A percentile compares a stretch with the other conserved stretches of the same genome.
Conservation (phyloP, 2,888 invertebrate species). For the Patella depressa region DNA sequence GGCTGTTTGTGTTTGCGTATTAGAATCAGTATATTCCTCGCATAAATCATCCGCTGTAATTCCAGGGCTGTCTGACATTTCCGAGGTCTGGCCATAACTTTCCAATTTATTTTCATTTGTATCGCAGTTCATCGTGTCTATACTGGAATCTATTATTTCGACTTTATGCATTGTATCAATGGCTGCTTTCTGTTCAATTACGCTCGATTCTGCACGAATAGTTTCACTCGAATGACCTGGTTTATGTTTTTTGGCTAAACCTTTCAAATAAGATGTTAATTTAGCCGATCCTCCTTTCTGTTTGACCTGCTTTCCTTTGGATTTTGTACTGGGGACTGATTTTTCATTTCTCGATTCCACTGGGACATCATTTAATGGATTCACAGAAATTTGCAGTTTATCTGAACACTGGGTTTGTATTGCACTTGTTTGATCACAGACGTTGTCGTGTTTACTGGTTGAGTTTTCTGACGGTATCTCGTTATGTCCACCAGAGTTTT, state of each 20-base stretch:
- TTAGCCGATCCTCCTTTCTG: not conserved
- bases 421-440: too few species aligned
- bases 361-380: too few species aligned
- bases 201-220: too few species aligned
- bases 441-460: too few species aligned
- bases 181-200: too few species aligned
- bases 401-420: too few species aligned
- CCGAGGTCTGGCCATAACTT: not conserved
- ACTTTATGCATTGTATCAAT: too few species aligned
- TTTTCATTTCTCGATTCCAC: too few species aligned
- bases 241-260: not conserved
- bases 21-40: not conserved
- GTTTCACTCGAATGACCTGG: not conserved
- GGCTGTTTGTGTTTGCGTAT: not conserved
- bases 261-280: constrained; percentile 7
- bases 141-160: not conserved
- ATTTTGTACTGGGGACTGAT: not conserved
- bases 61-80: not conserved
- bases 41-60: not conserved
- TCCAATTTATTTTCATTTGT: constrained; percentile 1
- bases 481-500: too few species aligned
- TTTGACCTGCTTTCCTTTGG: not conserved
- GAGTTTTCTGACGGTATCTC: too few species aligned
- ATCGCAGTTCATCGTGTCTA: not conserved
- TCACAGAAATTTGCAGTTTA: too few species aligned